Conservation (phyloP, 2,797 vertebrate genomes). For the Uromys caudimaculatus region DNA sequence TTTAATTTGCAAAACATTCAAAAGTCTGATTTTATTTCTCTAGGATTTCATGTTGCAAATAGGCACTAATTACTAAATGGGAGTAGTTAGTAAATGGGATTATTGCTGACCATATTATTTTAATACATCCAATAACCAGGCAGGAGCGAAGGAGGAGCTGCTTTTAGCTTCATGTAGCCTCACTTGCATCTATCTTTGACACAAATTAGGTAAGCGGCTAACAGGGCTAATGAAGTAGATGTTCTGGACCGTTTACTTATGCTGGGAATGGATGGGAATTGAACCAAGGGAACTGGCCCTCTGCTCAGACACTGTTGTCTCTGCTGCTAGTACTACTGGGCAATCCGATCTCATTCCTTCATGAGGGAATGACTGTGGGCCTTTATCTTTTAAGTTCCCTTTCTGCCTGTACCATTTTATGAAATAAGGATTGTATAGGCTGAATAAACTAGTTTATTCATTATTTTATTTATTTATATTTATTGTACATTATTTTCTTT, state of each 20-base stretch:
- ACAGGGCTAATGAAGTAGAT: background rate
- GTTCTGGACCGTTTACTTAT: background rate
- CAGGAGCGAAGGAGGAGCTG: background rate
- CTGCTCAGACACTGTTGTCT: too few relatives aligned
- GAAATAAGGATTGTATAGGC: background rate
- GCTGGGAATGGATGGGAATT: background rate
- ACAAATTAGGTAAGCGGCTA: background rate
- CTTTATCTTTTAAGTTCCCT: background rate
- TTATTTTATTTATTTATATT: background rate
- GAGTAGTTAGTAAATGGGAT: background rate
- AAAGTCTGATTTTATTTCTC: background rate
- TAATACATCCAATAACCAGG: background rate
- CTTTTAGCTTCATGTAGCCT: background rate
- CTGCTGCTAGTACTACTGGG: background rate
- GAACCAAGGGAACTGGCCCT: background rate
- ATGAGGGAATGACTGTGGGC: rapidly evolving
- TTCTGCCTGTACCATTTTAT: background rate
- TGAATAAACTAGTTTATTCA: background rate
- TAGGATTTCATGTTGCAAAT: constrained; percentile 23
- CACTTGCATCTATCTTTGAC: background rate
- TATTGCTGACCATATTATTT: background rate
- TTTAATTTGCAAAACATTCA: constrained; percentile 40
- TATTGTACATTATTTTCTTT: background rate
- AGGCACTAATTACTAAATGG: constrained; percentile 12
- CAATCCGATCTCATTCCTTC: background rate